Evolutionary conservation across 2,113 vertebrate genomes (phyloP), one percentile per base, ranked within the genome.

Genomic region (Cromileptes altivelis): DNA sequence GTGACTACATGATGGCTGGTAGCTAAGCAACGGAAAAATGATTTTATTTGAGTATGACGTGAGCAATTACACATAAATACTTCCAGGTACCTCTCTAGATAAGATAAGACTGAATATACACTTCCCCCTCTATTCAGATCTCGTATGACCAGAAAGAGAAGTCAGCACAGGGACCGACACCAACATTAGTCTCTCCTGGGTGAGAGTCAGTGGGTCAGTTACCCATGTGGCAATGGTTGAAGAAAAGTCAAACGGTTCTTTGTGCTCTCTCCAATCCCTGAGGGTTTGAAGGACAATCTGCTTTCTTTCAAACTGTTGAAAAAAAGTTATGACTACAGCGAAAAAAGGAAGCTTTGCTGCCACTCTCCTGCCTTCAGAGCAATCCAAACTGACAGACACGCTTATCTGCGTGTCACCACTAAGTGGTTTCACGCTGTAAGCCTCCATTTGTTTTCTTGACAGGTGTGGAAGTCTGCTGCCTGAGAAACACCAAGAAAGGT

Each of bases 381-480:
- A 80, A 86, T 27, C 27, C 61, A 90, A 67, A 71, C 65, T 75
- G 84, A 80, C 82, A 82, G 57, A 81, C 82, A 62, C 61, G 88
- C 73, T 85, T 63, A 80, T 81, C 65, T 70, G 52, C 27, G 27
- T 58, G 74, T 86, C 70, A 85, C 15, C 25, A 70, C 40, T 47
- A 72, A 88, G 78, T 87, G 84, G 75, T 50, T 87, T 69, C 75
- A 75, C 60, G 75, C 75, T 78, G 45, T 83, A 76, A 88, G 61
- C 47, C 58, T 77, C 70, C 6, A 52, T 81, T 84, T 55, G 23
- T 73, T 89, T 80, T 78, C 78, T 75, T 75, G 76, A 88, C 77
- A 89, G 75, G 50, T 67, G 58, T 58, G 75, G 40, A 79, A 82
- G 55, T 2, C 12, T 19, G 18, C 64, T 67, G 50, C n/a, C 63